Conservation (phyloP, 2,888 invertebrate genomes). For the Troides helena region DNA sequence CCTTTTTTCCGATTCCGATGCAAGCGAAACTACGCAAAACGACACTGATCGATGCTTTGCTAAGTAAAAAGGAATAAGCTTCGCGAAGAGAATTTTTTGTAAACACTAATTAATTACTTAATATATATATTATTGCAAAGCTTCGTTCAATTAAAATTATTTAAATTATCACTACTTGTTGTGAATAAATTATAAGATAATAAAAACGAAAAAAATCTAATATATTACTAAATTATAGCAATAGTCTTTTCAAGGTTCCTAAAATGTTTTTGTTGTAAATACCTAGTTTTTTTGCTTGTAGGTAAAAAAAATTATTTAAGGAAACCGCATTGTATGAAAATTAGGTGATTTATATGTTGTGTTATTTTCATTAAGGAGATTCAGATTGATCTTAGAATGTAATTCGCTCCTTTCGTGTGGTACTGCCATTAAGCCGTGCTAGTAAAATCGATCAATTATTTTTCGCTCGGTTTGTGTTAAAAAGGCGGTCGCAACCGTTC, state of each 20-base stretch:
- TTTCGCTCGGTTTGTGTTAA: constrained; percentile 64
- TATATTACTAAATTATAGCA: too few species aligned
- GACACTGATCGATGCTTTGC: constrained; percentile 20
- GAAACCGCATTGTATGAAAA: too few species aligned
- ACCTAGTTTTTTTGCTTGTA: too few species aligned
- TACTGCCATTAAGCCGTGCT: constrained; percentile 57
- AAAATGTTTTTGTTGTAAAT: too few species aligned
- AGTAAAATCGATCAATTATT: constrained; percentile 75
- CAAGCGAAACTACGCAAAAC: constrained; percentile 11
- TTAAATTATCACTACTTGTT: too few species aligned
- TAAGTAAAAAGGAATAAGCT: constrained; percentile 3
- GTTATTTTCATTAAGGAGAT: constrained; percentile 23
- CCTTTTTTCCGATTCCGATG: constrained; percentile 7
- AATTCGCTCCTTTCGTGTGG: constrained; percentile 56
- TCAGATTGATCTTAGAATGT: constrained; percentile 36
- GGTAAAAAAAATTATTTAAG: too few species aligned
- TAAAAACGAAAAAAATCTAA: too few species aligned
- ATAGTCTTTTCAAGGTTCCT: too few species aligned
- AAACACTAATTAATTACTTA: not conserved
- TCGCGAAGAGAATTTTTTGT: not conserved
- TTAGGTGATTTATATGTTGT: too few species aligned
- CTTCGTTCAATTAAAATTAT: not conserved
- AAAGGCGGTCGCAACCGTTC: constrained; percentile 63
- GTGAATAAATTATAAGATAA: too few species aligned
- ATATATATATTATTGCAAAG: not conserved